These are phyloP conservation scores for Acarapis woodi DNA, from an alignment of 1,140 invertebrate genomes.

Conservation along the genomic window DNA sequence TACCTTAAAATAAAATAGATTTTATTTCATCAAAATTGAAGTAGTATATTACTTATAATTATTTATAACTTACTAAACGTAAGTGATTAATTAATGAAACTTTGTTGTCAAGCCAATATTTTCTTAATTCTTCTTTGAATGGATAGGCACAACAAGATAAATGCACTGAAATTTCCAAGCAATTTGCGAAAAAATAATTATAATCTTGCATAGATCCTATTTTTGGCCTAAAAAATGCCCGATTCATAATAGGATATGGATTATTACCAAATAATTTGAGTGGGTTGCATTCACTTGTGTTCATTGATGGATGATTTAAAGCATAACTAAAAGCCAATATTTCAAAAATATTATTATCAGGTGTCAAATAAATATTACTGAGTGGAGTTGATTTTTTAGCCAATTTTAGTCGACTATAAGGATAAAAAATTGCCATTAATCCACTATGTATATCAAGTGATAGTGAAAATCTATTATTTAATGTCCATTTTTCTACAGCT, in stretches of 20 bases:
- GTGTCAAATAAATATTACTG: conserved; percentile 28
- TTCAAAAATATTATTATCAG: conserved; percentile 59
- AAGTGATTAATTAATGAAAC: conserved; percentile 56
- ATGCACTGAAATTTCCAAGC: conserved; percentile 87
- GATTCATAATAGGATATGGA: conserved; percentile 46
- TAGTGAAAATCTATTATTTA: conserved; percentile 50
- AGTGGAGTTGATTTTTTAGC: conserved; percentile 12
- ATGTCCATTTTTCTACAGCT: conserved; percentile 64
- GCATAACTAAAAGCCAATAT: conserved; percentile 51
- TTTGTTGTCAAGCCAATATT: conserved; percentile 62
- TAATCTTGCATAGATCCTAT: conserved; percentile 87
- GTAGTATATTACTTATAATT: too few relatives aligned
- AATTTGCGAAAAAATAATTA: conserved; percentile 78
- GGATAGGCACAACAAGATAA: conserved; percentile 89
- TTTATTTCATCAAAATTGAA: too few relatives aligned
- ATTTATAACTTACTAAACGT: too few relatives aligned
- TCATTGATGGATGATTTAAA: conserved; percentile 37
- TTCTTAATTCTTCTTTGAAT: conserved; percentile 27
- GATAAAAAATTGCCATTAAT: conserved; percentile 66
- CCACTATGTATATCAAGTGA: conserved; percentile 74
- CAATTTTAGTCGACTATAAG: conserved; percentile 20
- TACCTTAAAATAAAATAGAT: too few relatives aligned
- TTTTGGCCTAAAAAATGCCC: conserved; percentile 42
- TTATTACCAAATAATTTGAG: conserved; percentile 37
- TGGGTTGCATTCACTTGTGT: conserved; percentile 27